Evolutionary conservation across 1,140 invertebrate genomes (phyloP), one percentile per base, ranked within the genome.

Genomic region (Ceratitis capitata): DNA sequence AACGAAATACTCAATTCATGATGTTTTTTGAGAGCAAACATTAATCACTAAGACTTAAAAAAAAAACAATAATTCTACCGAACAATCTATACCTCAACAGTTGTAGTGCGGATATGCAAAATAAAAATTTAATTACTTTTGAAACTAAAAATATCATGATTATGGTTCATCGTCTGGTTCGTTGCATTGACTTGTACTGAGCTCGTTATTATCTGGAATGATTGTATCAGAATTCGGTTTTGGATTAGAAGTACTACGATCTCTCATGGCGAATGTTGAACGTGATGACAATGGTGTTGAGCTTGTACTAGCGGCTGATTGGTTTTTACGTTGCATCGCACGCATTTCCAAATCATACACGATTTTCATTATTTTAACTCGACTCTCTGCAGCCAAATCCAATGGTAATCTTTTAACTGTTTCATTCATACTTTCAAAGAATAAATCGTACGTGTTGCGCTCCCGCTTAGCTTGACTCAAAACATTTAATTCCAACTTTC

Each of bases 301-400:
- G 12, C 26, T 45, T 9, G 69, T 35, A 26, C 69, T 78, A 23
- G 5, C 39, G 6, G 39, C 19, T 78, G 69, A 10, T 45, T 47
- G 69, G 2, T 35, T 7, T 23, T 23, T 53, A 14, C 82, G 82
- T 32, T 83, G 42, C 26, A 83, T 3, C 7, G 88, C 89, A 14
- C 88, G 86, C 29, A 91, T 49, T 53, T 91, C 90, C 16, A 91
- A 42, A 19, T 89, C 89, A 47, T 87, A 89, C 0, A 91, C 89
- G 0, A 89, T 86, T 84, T 91, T 89, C 90, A 91, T 91, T 6
- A 91, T 89, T 29, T 89, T 89, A 1, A 88, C 69, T 56, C 91
- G 90, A 4, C 89, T 90, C 35, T 91, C 90, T 29, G 90, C 88
- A 2, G 87, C 90, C 53, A 91, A 82, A 83, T 91, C 90, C 0